Evolutionary conservation across 2,888 invertebrate species (phyloP).

Genomic region (Drosophila longiperda): DNA sequence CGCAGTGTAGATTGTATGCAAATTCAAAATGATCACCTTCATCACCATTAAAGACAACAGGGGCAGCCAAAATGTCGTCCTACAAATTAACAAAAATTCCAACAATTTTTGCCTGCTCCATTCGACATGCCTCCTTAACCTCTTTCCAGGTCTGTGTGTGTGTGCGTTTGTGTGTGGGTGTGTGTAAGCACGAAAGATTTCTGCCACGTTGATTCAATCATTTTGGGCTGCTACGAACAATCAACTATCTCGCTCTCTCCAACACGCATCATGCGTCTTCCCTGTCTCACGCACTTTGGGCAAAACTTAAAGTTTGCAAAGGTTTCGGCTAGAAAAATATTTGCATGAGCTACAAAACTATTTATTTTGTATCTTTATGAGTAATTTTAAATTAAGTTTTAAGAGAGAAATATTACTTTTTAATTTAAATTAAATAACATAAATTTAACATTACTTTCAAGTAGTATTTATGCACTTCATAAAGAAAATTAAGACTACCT

Average conservation of each 20-base stretch:
- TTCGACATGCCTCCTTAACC: conserved; percentile 57
- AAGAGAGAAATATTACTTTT: not conserved
- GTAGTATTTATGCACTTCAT: not conserved
- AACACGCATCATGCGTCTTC: conserved; percentile 1
- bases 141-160: conserved; percentile 15
- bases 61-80: conserved; percentile 78
- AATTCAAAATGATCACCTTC: conserved; percentile 34
- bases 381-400: not conserved
- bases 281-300: conserved; percentile 23
- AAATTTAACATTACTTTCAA: not conserved
- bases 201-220: conserved; percentile 70
- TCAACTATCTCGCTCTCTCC: conserved; percentile 23
- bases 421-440: not conserved
- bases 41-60: conserved; percentile 63
- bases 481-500: accelerated
- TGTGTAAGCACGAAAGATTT: conserved; percentile 32
- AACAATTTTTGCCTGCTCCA: conserved; percentile 59
- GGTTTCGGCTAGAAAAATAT: conserved; percentile 19
- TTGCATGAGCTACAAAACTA: conserved; percentile 16
- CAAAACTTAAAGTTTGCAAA: not conserved
- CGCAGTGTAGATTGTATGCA: conserved; percentile 5
- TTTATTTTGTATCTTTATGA: too few relatives aligned
- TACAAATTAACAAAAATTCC: conserved; percentile 80
- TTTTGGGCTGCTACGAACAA: conserved; percentile 64
- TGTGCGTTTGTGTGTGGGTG: conserved; percentile 7